These are phyloP conservation scores for Cryptocephalus primarius DNA, from an alignment of 2,888 invertebrate species.

Conservation along the genomic window DNA sequence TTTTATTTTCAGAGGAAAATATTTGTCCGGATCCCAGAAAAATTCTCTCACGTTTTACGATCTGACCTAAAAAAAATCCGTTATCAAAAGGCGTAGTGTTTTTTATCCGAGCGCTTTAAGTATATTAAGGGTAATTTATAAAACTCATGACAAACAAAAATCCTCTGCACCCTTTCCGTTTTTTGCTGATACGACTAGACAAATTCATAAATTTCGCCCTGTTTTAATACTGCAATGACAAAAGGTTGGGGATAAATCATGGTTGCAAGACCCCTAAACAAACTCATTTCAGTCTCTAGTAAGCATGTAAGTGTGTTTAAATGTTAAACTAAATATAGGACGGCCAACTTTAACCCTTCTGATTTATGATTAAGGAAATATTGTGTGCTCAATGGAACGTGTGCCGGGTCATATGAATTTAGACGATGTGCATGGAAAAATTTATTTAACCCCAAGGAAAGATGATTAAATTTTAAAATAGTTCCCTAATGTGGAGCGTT, in stretches of 20 bases:
- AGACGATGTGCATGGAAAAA: too few species aligned
- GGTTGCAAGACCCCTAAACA: constrained; percentile 8
- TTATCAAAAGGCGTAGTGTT: too few species aligned
- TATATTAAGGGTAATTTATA: constrained; percentile 11
- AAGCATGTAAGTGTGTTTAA: constrained; percentile 9
- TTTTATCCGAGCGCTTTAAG: constrained; percentile 6
- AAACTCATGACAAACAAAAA: constrained; percentile 12
- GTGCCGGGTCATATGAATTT: too few species aligned
- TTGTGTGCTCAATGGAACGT: background rate
- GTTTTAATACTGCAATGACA: constrained; percentile 8
- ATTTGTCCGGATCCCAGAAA: background rate
- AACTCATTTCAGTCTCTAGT: constrained; percentile 10
- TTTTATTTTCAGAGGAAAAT: too few species aligned
- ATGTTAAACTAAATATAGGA: constrained; percentile 8
- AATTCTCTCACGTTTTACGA: background rate
- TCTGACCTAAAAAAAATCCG: background rate
- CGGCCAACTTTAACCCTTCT: constrained; percentile 1
- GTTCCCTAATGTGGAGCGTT: too few species aligned
- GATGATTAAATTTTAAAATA: too few species aligned
- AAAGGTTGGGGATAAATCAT: constrained; percentile 9
- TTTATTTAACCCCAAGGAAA: too few species aligned
- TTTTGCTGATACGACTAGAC: constrained; percentile 5
- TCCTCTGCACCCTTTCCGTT: constrained; percentile 9
- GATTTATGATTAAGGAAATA: constrained; percentile 7
- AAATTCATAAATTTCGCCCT: constrained; percentile 10